These are phyloP conservation scores for Buteo buteo DNA, from an alignment of 2,113 vertebrate genomes.

Conservation along the genomic window DNA sequence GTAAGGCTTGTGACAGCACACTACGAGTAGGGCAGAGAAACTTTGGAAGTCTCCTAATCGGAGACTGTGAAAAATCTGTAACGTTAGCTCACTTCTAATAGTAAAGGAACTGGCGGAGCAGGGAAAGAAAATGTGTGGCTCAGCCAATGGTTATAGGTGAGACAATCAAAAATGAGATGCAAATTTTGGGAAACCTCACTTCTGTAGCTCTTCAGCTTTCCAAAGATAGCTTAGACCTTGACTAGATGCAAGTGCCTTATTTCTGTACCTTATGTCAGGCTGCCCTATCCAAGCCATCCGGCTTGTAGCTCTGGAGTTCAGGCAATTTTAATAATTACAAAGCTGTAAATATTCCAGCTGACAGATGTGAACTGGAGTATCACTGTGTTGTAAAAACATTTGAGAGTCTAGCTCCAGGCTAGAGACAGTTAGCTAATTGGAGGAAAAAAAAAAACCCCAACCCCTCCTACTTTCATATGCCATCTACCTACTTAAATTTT, in stretches of 20 bases:
- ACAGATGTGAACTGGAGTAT: conserved; percentile 63
- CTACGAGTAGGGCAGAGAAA: not conserved
- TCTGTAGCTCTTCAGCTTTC: not conserved
- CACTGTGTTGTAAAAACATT: conserved; percentile 30
- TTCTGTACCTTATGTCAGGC: not conserved
- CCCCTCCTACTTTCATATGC: not conserved
- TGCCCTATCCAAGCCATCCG: not conserved
- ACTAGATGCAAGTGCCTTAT: not conserved
- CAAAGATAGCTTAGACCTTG: not conserved
- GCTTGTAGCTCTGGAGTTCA: not conserved
- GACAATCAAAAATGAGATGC: not conserved
- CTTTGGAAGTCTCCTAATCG: not conserved
- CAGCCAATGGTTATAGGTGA: not conserved
- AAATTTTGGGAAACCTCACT: not conserved
- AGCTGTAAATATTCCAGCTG: conserved; percentile 40
- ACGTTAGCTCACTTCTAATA: not conserved
- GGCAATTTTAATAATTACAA: conserved; percentile 47
- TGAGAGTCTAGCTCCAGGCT: conserved; percentile 11
- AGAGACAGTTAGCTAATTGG: conserved; percentile 36
- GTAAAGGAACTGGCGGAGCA: not conserved
- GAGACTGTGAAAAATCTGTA: not conserved
- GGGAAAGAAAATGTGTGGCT: not conserved
- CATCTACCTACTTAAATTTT: conserved; percentile 40
- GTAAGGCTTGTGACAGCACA: not conserved
- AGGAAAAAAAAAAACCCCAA: not conserved